phyloP scores from a whole-genome alignment of 2,888 invertebrate genomes.

The Drosophila setosimentum region DNA sequence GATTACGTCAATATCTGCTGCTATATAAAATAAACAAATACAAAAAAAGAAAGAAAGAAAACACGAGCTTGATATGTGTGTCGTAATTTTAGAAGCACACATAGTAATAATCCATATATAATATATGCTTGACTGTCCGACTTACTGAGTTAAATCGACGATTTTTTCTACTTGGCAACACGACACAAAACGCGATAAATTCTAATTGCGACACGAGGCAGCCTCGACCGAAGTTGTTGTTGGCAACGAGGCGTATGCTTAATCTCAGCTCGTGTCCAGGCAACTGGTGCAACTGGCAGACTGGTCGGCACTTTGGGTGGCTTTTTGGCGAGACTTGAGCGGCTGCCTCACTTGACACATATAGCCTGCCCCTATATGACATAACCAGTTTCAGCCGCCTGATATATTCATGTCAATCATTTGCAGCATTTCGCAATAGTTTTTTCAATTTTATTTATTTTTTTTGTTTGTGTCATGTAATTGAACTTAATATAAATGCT shows the following conservation, averaged over 20 bases:
- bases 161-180: constrained; percentile 44
- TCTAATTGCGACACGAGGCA: constrained; percentile 69
- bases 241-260: constrained; percentile 57
- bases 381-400: constrained; percentile 57
- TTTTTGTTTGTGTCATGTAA: constrained; percentile 18
- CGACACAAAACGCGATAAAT: constrained; percentile 63
- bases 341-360: constrained; percentile 61
- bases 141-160: constrained; percentile 35
- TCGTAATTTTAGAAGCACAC: constrained; percentile 29
- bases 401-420: constrained; percentile 59
- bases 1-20: background rate
- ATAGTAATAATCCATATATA: constrained; percentile 11
- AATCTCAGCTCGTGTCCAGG: constrained; percentile 62
- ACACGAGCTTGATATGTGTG: constrained; percentile 26
- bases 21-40: background rate
- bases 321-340: constrained; percentile 23
- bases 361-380: constrained; percentile 37
- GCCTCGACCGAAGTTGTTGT: constrained; percentile 29
- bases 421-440: constrained; percentile 50
- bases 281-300: constrained; percentile 44
- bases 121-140: constrained; percentile 18
- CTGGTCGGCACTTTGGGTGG: constrained; percentile 50
- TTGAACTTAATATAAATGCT: constrained; percentile 43
- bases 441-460: constrained; percentile 21
- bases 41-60: background rate